Percentiles rank a stretch among this genome's conserved stretches.
Conservation (phyloP, 2,888 invertebrate genomes). For the Papilio gigon region DNA sequence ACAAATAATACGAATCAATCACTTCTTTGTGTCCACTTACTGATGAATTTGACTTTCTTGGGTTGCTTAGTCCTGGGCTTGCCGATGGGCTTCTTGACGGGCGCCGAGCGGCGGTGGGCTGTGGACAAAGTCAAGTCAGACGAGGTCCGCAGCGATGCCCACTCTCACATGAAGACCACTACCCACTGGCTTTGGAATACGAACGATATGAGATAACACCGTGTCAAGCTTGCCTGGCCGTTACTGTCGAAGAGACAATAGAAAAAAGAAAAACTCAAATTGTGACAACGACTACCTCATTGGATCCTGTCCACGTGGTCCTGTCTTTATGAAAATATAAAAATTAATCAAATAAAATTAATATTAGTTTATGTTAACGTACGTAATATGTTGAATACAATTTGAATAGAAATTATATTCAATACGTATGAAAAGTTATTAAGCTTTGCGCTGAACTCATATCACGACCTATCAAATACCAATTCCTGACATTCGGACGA, state of each 20-base stretch:
- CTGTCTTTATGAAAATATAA: too few species aligned
- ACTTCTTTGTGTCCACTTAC: constrained; percentile 85
- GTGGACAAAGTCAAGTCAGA: constrained; percentile 56
- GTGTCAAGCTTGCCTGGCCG: constrained; percentile 34
- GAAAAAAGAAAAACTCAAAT: neutral
- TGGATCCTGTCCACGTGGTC: too few species aligned
- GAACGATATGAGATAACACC: neutral
- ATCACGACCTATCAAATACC: neutral
- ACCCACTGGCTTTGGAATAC: constrained; percentile 42
- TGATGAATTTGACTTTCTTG: constrained; percentile 94
- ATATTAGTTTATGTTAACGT: too few species aligned
- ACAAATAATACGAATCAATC: neutral
- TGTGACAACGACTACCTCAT: too few species aligned
- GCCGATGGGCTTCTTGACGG: constrained; percentile 90
- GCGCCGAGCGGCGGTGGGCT: constrained; percentile 83
- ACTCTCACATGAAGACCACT: constrained; percentile 35
- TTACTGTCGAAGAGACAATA: neutral
- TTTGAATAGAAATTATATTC: neutral
- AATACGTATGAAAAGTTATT: neutral
- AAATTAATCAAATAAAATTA: too few species aligned
- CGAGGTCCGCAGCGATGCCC: constrained; percentile 42
- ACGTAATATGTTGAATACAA: too few species aligned
- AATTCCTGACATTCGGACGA: neutral
- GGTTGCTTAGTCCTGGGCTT: constrained; percentile 93
- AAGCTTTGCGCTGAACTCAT: neutral